phyloP scores from a whole-genome alignment of 2,113 vertebrate genomes.

The Prinia subflava region DNA sequence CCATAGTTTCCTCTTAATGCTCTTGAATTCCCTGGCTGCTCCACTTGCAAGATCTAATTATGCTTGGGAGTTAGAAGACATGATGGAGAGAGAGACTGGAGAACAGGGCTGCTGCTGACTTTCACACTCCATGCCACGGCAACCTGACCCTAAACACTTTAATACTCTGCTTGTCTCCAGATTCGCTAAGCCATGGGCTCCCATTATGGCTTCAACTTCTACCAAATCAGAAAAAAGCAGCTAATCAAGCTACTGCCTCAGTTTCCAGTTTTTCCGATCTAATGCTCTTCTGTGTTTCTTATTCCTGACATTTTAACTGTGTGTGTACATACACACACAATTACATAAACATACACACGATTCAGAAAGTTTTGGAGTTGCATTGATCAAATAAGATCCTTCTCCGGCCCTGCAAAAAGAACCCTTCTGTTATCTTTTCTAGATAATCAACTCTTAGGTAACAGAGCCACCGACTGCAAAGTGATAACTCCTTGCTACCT shows the following conservation, averaged over 20 bases:
- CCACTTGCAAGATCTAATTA: neutral
- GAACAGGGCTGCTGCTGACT: neutral
- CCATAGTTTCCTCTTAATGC: neutral
- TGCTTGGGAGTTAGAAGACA: neutral
- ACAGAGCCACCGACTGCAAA: neutral
- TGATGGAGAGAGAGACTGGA: neutral
- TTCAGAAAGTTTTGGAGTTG: neutral
- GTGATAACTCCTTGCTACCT: neutral
- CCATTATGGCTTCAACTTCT: neutral
- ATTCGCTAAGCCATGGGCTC: neutral
- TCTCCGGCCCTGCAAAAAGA: neutral
- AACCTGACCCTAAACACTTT: rapidly evolving
- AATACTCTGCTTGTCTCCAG: rapidly evolving
- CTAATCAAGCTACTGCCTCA: neutral
- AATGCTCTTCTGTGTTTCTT: neutral
- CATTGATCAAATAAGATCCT: neutral
- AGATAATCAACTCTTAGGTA: neutral
- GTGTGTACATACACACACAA: rapidly evolving
- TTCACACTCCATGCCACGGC: neutral
- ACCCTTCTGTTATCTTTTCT: neutral
- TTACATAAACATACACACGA: rapidly evolving
- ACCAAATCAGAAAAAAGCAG: neutral
- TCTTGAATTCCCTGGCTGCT: neutral
- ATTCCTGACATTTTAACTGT: neutral
- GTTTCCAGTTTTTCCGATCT: neutral